Conservation (phyloP, 2,888 invertebrate genomes). For the Melanophora roralis region DNA sequence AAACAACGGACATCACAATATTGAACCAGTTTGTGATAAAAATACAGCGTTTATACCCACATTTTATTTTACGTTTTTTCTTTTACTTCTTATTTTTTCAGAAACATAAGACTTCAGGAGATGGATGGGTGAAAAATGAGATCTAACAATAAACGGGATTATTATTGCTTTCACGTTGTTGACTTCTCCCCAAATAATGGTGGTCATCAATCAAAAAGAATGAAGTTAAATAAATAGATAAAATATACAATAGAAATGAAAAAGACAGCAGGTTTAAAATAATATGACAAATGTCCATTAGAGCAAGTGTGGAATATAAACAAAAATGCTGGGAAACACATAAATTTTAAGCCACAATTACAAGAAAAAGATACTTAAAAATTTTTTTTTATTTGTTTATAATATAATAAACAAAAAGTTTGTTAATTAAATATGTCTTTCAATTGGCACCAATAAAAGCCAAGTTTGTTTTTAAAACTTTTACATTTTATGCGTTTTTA, state of each 20-base stretch:
- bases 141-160: conserved; percentile 1
- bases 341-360: not conserved
- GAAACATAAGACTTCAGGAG: not conserved
- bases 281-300: conserved; percentile 52
- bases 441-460: too few species aligned
- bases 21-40: conserved; percentile 49
- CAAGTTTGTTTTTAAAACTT: too few species aligned
- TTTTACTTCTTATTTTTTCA: not conserved
- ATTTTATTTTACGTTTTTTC: not conserved
- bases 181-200: conserved; percentile 27
- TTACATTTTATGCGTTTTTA: too few species aligned
- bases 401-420: too few species aligned
- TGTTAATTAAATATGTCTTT: too few species aligned
- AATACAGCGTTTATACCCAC: not conserved
- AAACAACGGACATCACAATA: conserved; percentile 9
- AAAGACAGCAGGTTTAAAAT: conserved; percentile 46
- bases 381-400: too few species aligned
- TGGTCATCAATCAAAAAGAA: conserved; percentile 57
- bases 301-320: conserved; percentile 45
- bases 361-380: not conserved
- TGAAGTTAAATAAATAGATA: conserved; percentile 5
- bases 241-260: not conserved
- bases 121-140: conserved; percentile 1
- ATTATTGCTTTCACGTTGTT: not conserved
- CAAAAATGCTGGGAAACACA: not conserved